Evolutionary conservation across 2,113 vertebrate genomes (phyloP).

Genomic region (Corynorhinus townsendii): DNA sequence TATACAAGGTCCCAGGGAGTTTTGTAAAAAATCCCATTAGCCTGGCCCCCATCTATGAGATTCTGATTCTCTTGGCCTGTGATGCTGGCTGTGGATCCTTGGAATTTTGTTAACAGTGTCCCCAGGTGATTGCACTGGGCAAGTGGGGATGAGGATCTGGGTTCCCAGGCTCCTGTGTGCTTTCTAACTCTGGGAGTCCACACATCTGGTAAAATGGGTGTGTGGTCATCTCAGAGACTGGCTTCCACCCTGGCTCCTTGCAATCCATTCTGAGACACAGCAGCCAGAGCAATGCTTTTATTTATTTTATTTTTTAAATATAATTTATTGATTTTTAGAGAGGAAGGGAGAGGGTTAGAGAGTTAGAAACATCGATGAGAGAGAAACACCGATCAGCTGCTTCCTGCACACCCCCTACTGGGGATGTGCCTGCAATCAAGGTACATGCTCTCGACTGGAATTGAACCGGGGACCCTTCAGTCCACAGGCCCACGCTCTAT

Average conservation of each 20-base stretch:
- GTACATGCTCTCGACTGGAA: no score
- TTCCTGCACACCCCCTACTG: no score
- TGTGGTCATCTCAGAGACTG: not conserved
- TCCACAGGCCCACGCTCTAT: no score
- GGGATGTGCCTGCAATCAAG: no score
- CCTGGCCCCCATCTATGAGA: not conserved
- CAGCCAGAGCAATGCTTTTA: not conserved
- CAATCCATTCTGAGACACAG: not conserved
- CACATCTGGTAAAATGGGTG: not conserved
- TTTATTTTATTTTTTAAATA: no score
- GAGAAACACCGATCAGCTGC: no score
- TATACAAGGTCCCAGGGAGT: not conserved
- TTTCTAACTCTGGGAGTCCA: not conserved
- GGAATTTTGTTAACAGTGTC: not conserved
- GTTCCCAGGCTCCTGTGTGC: not conserved
- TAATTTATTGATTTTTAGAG: no score
- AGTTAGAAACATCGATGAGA: no score
- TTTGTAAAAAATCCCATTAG: not conserved
- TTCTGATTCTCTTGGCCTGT: not conserved
- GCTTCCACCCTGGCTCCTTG: not conserved
- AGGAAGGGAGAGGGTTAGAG: no score
- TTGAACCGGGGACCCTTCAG: no score
- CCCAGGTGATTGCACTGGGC: no score
- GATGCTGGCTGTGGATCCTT: not conserved
- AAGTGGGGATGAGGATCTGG: not conserved